Base-by-base conservation (phyloP, 1,140 invertebrate species). In the Pseudomyrmex pallidus region DNA sequence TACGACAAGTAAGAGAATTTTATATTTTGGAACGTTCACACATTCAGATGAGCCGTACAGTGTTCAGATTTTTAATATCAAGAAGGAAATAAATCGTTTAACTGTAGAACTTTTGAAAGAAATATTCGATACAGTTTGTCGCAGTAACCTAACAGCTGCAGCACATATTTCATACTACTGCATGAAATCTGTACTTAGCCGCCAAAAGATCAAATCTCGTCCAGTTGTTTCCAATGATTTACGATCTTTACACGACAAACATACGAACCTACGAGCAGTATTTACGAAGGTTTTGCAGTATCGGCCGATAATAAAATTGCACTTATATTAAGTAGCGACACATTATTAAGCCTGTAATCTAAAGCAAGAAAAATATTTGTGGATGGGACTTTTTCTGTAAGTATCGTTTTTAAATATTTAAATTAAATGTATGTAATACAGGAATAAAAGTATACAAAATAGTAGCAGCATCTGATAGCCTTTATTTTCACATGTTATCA, bases 321-420 rank as follows among this genome's bases (percentile, higher is more conserved):
- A 7, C 61, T 63, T 44, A 63, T 63, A 3, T 63, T 63, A 9
- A 63, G 25, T n/a, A 63, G n/a, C 35, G 25, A 63, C 35, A 15
- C 8, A 44, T n/a, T 44, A 35, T 35, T 35, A 35, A 35, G 35
- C 5, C 5, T 35, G 5, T 35, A 7, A 35, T 35, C 35, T 35
- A 25, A 63, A 63, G 61, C 61, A 44, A 3, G 25, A 44, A 15
- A 63, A 63, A 44, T 63, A 35, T 63, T 63, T 63, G 61, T 63
- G 15, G 54, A 56, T 56, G 54, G 54, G n/a, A 56, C 54, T n/a
- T n/a, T 56, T 56, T 56, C 54, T n/a, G 54, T 56, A 56, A 56
- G 4, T 56, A 56, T n/a, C 1, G 5, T 35, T 35, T 35, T 35
- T 35, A 35, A 35, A 35, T 25, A 25, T 25, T 25, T 25, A 25